phyloP scores from a whole-genome alignment of 1,140 invertebrate genomes.

The Drosophila teissieri region DNA sequence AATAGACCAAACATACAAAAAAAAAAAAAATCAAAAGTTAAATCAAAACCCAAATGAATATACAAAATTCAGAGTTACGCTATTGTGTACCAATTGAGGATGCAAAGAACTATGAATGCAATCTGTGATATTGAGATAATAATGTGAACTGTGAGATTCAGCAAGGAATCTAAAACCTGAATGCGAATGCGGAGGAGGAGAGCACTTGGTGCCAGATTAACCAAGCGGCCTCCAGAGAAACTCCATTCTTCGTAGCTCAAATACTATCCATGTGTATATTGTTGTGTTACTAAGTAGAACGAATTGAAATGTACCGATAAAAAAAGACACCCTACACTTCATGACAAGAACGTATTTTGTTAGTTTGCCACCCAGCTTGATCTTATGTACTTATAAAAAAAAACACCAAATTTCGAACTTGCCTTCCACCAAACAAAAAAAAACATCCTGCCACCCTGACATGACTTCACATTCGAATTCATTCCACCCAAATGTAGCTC shows the following conservation, averaged over 20 bases:
- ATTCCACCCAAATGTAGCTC: conserved; percentile 69
- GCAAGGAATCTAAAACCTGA: conserved; percentile 8
- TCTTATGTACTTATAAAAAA: conserved; percentile 23
- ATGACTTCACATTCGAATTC: conserved; percentile 70
- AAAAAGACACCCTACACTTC: conserved; percentile 27
- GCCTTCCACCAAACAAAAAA: conserved; percentile 26
- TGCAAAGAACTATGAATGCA: conserved; percentile 12
- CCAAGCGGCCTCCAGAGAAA: conserved; percentile 17
- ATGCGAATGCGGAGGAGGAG: conserved; percentile 17
- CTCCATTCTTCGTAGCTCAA: conserved; percentile 22
- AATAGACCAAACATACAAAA: conserved; percentile 49
- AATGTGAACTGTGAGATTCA: conserved; percentile 24
- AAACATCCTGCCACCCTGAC: conserved; percentile 25
- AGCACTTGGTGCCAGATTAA: conserved; percentile 25
- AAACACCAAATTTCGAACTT: conserved; percentile 48
- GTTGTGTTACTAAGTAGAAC: conserved; percentile 36
- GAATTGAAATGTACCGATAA: conserved; percentile 12
- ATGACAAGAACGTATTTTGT: conserved; percentile 24
- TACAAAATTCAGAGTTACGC: conserved; percentile 22
- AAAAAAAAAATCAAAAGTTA: conserved; percentile 24
- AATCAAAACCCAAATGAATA: conserved; percentile 11
- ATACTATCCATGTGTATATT: conserved; percentile 13
- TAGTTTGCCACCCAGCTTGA: conserved; percentile 36
- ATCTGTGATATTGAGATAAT: conserved; percentile 8
- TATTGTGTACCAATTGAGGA: conserved; percentile 11